Percentiles rank a stretch among this genome's conserved stretches.
Evolutionary conservation across 2,113 vertebrate genomes (phyloP).

Genomic region (Monarcha castaneiventris): DNA sequence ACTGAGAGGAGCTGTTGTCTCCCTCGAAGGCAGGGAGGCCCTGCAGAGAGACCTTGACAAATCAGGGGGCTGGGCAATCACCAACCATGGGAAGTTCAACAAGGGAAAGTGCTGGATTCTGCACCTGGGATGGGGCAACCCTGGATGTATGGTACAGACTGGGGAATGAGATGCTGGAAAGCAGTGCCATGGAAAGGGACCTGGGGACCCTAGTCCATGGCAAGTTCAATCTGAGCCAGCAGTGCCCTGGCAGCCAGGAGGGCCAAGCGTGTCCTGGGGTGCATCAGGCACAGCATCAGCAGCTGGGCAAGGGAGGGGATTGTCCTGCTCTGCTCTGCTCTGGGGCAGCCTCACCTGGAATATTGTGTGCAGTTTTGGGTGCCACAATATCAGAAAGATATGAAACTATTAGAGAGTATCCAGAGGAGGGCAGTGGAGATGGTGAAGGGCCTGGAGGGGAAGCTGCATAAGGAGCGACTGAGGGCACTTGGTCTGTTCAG

Average conservation of each 20-base stretch:
- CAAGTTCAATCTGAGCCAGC: rapidly evolving
- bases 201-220: rapidly evolving
- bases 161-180: neutral
- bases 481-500: neutral
- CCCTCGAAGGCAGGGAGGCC: too few species aligned
- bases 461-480: rapidly evolving
- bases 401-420: neutral
- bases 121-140: neutral
- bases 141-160: neutral
- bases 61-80: rapidly evolving
- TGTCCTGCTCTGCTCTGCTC: neutral
- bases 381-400: neutral
- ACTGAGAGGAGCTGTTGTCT: neutral
- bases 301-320: neutral
- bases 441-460: neutral
- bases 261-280: rapidly evolving
- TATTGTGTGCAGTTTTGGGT: neutral
- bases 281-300: neutral
- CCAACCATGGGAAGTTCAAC: neutral
- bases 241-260: neutral
- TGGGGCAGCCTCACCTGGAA: rapidly evolving
- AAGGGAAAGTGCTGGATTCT: neutral
- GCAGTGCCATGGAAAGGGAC: neutral
- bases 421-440: neutral
- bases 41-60: neutral